phyloP scores from a whole-genome alignment of 2,888 invertebrate species.

The Harmothoe impar region DNA sequence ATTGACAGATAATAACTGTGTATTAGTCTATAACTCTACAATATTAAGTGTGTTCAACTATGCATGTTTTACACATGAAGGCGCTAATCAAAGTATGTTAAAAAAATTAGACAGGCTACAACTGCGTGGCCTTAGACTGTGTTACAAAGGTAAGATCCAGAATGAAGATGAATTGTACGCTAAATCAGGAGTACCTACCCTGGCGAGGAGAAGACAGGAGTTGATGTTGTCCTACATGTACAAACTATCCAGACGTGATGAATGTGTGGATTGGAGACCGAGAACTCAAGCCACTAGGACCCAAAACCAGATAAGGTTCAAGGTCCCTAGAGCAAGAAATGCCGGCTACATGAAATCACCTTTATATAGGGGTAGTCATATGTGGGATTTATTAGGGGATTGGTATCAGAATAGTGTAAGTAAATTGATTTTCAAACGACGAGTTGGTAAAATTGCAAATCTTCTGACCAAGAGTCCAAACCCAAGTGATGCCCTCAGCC shows the following conservation, averaged over 20 bases:
- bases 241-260: neutral
- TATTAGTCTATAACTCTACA: no score
- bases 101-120: no score
- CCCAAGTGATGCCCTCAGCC: no score
- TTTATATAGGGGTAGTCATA: neutral
- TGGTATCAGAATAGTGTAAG: no score
- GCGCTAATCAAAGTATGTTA: no score
- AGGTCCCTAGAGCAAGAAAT: neutral
- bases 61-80: no score
- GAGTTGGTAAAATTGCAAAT: no score
- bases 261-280: neutral
- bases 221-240: neutral
- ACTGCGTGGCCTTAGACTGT: no score
- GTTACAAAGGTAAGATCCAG: neutral
- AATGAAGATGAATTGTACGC: neutral
- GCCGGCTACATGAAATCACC: neutral
- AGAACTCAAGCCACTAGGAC: neutral
- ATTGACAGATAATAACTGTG: no score
- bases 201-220: neutral
- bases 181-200: neutral
- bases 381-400: neutral
- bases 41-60: no score
- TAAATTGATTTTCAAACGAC: no score
- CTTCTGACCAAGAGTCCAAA: no score
- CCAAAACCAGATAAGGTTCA: neutral